Base-by-base conservation (phyloP, 1,140 invertebrate species). In the Pristionchus pacificus region DNA sequence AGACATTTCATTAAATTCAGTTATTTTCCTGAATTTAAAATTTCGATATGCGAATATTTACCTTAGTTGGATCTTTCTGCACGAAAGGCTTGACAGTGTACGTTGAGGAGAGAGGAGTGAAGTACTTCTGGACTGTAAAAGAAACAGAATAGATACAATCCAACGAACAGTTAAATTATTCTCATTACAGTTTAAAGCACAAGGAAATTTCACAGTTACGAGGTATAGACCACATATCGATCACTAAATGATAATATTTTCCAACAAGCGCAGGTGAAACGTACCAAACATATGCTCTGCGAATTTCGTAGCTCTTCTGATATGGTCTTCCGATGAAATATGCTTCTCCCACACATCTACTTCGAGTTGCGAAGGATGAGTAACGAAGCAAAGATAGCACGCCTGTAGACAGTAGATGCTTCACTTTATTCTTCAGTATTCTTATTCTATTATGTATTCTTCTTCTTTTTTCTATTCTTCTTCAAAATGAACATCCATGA, bases 11-110 rank as follows among this genome's bases (percentile, higher is more conserved):
- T 49, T 49, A 10, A 49, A 49, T 49, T 10, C 38, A 10, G 6
- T 49, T 49, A 10, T 10, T 19, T 49, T 49, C 19, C 19, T 49
- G 19, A 49, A 49, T 10, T 10, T 49, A 49, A 49, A 49, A 19
- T 49, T 49, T 49, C 6, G 6, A 49, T 49, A 19, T 49, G 6
- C 19, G 19, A 10, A 49, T 49, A 10, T 49, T 49, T 19, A 66
- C 65, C 65, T 66, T 66, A 15, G 14, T 24, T 2, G 65, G 65
- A 66, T 66, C 33, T n/a, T 14, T n/a, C 65, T 66, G 65, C 24
- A 66, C 65, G 33, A 38, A 66, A 2, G 65, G 65, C 65, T 66
- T 66, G 3, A 66, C 65, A 14, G 65, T 66, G 31, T 66, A 30
- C n/a, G 30, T 55, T 14, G 65, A 66, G 25, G 65, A 27, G 14